These are phyloP conservation scores for Oscheius sp. DNA, from an alignment of 2,888 invertebrate genomes.

Conservation along the genomic window DNA sequence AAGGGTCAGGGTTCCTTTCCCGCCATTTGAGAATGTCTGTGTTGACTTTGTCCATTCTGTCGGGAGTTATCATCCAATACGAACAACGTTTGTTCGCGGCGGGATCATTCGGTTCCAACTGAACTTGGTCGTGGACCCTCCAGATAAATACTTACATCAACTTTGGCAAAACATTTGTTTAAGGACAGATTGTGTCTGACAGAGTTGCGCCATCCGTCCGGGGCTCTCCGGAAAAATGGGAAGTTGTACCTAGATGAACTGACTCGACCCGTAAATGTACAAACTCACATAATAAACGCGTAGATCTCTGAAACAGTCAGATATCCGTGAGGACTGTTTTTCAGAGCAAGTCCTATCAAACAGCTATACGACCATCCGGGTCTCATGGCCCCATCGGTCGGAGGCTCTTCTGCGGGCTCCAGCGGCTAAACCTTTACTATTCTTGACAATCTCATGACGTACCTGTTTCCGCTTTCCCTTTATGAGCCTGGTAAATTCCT, in stretches of 20 bases:
- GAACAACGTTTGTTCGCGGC: constrained; percentile 76
- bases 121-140: not conserved
- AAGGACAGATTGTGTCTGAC: constrained; percentile 95
- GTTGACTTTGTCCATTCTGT: constrained; percentile 94
- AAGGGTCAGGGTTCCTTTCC: constrained; percentile 90
- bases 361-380: constrained; percentile 98
- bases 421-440: no score
- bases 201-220: constrained; percentile 98
- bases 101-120: constrained; percentile 30
- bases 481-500: not conserved
- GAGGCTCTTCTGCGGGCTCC: no score
- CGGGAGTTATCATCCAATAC: constrained; percentile 95
- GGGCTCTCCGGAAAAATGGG: constrained; percentile 97
- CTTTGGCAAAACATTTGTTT: constrained; percentile 98
- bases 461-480: constrained; percentile 10
- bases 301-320: constrained; percentile 97
- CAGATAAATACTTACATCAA: constrained; percentile 80
- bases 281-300: constrained; percentile 93
- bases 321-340: constrained; percentile 92
- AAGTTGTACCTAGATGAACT: constrained; percentile 87
- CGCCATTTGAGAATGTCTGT: constrained; percentile 98
- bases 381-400: constrained; percentile 81
- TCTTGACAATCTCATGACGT: constrained; percentile 73
- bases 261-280: constrained; percentile 25
- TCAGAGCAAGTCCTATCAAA: constrained; percentile 95